Conservation (phyloP, 2,113 vertebrate genomes). For the pig (Sus scrofa) region DNA sequence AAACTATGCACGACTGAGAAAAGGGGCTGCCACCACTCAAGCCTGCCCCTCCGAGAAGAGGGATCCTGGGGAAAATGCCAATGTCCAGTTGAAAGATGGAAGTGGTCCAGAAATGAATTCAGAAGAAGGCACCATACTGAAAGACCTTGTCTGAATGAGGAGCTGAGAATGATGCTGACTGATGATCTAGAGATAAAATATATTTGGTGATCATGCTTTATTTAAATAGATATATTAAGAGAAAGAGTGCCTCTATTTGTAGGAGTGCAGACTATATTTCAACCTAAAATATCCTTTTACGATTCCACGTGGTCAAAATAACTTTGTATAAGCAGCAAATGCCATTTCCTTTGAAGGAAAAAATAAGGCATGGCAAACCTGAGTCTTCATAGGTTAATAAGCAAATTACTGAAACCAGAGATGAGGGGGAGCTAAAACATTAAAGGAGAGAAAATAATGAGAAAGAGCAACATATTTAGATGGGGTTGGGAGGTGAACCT, state of each 20-base stretch:
- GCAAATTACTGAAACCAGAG: neutral
- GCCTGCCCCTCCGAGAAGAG: neutral
- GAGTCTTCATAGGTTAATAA: neutral
- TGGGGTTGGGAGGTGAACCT: neutral
- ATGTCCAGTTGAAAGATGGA: neutral
- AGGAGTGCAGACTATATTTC: neutral
- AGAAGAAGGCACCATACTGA: neutral
- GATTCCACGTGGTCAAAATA: neutral
- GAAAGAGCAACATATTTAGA: neutral
- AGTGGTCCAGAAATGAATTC: neutral
- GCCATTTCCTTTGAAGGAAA: neutral
- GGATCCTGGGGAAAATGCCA: neutral
- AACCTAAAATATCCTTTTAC: neutral
- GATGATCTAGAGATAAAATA: neutral
- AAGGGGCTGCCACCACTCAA: neutral
- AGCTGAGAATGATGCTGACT: neutral
- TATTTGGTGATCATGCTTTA: neutral
- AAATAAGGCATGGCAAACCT: neutral
- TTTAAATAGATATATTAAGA: constrained; percentile 9
- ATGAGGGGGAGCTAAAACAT: neutral
- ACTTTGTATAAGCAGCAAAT: neutral
- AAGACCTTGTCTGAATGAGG: neutral
- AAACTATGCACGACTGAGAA: neutral
- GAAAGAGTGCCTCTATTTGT: neutral
- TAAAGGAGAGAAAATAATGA: neutral